These are phyloP conservation scores for Hydrotaea diabolus DNA, from an alignment of 2,888 invertebrate species.

Conservation along the genomic window DNA sequence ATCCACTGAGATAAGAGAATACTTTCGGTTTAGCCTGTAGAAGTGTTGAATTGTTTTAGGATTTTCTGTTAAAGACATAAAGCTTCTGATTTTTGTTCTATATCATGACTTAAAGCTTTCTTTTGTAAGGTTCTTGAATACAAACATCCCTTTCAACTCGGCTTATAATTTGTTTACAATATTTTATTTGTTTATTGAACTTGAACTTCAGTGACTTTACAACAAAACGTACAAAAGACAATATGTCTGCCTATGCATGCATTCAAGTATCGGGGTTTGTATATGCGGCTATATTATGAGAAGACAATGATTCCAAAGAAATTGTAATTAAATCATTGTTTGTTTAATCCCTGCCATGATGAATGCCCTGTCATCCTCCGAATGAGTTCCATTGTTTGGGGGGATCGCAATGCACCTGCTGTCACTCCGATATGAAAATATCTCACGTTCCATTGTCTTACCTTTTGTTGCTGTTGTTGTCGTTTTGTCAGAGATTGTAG, in stretches of 20 bases:
- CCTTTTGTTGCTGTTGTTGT: background rate
- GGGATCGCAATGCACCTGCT: constrained; percentile 36
- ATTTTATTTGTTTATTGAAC: constrained; percentile 40
- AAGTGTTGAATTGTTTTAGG: too few relatives aligned
- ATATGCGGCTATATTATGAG: background rate
- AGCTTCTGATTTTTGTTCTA: too few relatives aligned
- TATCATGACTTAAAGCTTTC: too few relatives aligned
- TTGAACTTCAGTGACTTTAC: constrained; percentile 53
- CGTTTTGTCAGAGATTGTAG: too few relatives aligned
- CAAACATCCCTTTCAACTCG: too few relatives aligned
- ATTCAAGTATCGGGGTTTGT: too few relatives aligned
- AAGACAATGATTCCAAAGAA: constrained; percentile 38
- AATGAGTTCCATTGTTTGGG: constrained; percentile 50
- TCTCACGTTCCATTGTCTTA: constrained; percentile 1
- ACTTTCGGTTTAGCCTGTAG: too few relatives aligned
- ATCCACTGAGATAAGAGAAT: too few relatives aligned
- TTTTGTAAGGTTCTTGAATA: too few relatives aligned
- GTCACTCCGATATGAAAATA: background rate
- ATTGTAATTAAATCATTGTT: constrained; percentile 47
- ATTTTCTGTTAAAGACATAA: too few relatives aligned
- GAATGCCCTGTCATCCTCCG: constrained; percentile 31
- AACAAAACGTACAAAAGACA: constrained; percentile 23
- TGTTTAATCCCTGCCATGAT: constrained; percentile 22
- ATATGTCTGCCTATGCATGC: background rate
- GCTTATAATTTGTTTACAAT: too few relatives aligned